Evolutionary conservation across 2,888 invertebrate species (phyloP), one percentile per base, ranked within the genome.

Genomic region (Chymomyza caudatula): DNA sequence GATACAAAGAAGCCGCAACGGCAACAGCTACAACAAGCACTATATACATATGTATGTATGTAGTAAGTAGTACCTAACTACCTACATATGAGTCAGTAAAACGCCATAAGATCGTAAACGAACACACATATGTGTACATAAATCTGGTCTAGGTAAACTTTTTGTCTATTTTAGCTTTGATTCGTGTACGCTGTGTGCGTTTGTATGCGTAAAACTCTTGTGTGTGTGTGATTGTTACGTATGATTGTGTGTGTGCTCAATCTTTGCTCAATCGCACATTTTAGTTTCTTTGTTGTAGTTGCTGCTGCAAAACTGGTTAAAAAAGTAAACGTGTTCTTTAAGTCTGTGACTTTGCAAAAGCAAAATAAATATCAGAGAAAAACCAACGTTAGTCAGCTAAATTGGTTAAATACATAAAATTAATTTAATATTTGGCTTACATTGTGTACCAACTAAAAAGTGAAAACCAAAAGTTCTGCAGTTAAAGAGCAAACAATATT

Each of bases 221-320:
- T 3, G 49, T 49, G 15, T 49, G 51, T 51, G 51, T 51, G 19
- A 17, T 17, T 51, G 19, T 22, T 51, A 51, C 51, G 51, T 51
- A 13, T 57, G 42, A 62, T n/a, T 56, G 47, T 56, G 19, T 62
- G 42, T 8, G 75, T 64, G 23, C 73, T 85, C 85, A 85, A 85
- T 85, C 80, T 85, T 85, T 85, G 77, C 80, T 81, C 85, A 81
- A 81, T 85, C 80, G 77, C 83, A 79, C 69, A 80, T 77, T 85
- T 79, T 81, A 77, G 85, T n/a, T 17, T 17, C 29, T 37, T 47
- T 47, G 1, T 19, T 17, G 47, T 19, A 0, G 47, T 3, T 4
- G 47, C 47, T 13, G 17, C 17, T 13, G 13, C n/a, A n/a, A 19
- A 15, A 19, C 15, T 19, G 15, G 47, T 19, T 37, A 37, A 13